phyloP scores from a whole-genome alignment of 1,140 invertebrate genomes.

The Trissolcus basalis region DNA sequence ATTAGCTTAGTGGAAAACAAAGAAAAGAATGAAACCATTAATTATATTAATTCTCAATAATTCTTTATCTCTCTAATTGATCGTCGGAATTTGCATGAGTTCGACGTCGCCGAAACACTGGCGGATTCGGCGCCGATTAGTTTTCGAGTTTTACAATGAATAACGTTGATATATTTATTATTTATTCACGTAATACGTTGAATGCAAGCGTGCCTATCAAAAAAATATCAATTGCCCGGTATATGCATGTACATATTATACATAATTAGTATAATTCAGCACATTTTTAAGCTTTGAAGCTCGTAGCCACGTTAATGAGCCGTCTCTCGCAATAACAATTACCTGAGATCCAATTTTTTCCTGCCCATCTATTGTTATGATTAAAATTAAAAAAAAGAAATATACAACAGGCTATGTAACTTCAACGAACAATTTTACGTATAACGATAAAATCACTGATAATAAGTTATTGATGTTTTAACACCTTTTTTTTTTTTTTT shows the following conservation, averaged over 20 bases:
- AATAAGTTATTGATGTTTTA: slow-evolving; percentile 72
- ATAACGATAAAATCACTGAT: slow-evolving; percentile 63
- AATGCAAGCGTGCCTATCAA: slow-evolving; percentile 57
- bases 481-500: slow-evolving; percentile 65
- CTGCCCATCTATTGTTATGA: slow-evolving; percentile 7
- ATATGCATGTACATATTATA: slow-evolving; percentile 50
- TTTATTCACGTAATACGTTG: slow-evolving; percentile 66
- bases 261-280: slow-evolving; percentile 42
- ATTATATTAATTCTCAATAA: not conserved
- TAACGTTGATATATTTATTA: slow-evolving; percentile 73
- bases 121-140: slow-evolving; percentile 33
- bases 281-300: slow-evolving; percentile 61
- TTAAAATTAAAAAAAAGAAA: slow-evolving; percentile 2
- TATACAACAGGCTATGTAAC: slow-evolving; percentile 47
- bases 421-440: slow-evolving; percentile 62
- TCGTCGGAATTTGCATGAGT: slow-evolving; percentile 50
- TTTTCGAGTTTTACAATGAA: slow-evolving; percentile 71
- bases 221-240: slow-evolving; percentile 21
- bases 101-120: slow-evolving; percentile 13
- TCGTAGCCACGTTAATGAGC: slow-evolving; percentile 56
- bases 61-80: slow-evolving; percentile 11
- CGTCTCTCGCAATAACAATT: slow-evolving; percentile 22
- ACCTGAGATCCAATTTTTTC: not conserved
- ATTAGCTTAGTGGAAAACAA: slow-evolving; percentile 8
- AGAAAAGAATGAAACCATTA: not conserved